phyloP scores from a whole-genome alignment of 1,140 invertebrate species.

The Euborellia annulipes region DNA sequence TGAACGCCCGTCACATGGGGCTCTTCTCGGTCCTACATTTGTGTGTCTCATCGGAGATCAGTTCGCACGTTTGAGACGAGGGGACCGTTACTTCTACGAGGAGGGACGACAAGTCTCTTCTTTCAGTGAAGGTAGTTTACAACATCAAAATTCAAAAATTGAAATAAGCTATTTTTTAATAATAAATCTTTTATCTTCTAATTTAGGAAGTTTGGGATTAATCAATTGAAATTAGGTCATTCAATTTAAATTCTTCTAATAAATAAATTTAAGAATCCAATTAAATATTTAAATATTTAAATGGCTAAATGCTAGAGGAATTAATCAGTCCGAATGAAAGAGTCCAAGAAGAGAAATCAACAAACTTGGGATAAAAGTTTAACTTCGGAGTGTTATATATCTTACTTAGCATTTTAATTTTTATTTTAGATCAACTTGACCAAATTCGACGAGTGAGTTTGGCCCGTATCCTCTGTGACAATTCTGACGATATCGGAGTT shows the following conservation, averaged over 20 bases:
- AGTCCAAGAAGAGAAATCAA: too few species aligned
- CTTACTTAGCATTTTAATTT: too few species aligned
- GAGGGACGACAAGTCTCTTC: constrained; percentile 30
- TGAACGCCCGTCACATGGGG: constrained; percentile 32
- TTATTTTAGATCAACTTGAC: constrained; percentile 31
- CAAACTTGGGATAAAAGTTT: not conserved
- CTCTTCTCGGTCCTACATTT: constrained; percentile 41
- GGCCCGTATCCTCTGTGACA: constrained; percentile 39
- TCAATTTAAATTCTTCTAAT: too few species aligned
- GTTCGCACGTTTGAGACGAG: constrained; percentile 33
- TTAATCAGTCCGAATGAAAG: too few species aligned
- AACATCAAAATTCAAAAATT: not conserved
- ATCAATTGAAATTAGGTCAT: too few species aligned
- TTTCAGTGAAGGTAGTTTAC: constrained; percentile 28
- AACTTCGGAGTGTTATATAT: not conserved
- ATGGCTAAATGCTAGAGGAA: too few species aligned
- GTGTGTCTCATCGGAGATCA: constrained; percentile 44
- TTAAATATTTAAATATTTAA: too few species aligned
- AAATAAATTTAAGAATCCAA: too few species aligned
- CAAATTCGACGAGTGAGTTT: constrained; percentile 36
- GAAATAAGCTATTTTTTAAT: not conserved
- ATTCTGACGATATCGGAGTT: constrained; percentile 31
- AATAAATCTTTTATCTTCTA: not conserved
- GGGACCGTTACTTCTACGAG: constrained; percentile 38
- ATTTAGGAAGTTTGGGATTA: too few species aligned